Evolutionary conservation across 2,888 invertebrate species (phyloP), one percentile per base, ranked within the genome.

Genomic region (Syrista parreyssii): DNA sequence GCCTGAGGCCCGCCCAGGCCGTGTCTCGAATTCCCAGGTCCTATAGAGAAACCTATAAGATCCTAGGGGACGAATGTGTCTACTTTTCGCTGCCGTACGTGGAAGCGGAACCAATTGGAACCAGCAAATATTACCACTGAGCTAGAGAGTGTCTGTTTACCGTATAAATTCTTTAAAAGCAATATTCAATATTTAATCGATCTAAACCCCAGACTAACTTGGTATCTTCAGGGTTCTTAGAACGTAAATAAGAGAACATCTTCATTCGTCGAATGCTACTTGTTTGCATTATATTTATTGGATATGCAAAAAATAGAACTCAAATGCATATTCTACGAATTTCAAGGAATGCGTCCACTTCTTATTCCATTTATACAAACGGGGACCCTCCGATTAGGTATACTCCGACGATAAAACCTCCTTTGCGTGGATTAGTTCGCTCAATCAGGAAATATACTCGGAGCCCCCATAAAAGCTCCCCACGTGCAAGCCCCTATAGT

Each of bases 371-470:
- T 55, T 55, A 23, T 23, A 55, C 55, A 23, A 55, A 23, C 23
- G 23, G 23, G 15, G 55, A 23, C 85, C 86, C 84, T 87, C 83
- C 87, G 86, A 88, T 88, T 87, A 85, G 87, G 87, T 86, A 88
- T 86, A 88, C 85, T 84, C 80, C 84, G 87, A 87, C 88, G 88
- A 89, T 89, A 89, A 89, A 89, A 89, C 88, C 89, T 89, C 85
- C 89, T 89, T 89, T 89, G 89, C 89, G 89, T 89, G 89, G 89
- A 89, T 89, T 89, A 89, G 89, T 88, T 88, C 89, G 88, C 89
- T 89, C 89, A 89, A 89, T 89, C 89, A 89, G 88, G 89, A 89
- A 89, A 89, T 89, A 89, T 89, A 89, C 88, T 89, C 83, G 81
- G 83, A 80, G 85, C 86, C 88, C 89, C 88, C 89, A 89, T 89